phyloP scores from a whole-genome alignment of 2,113 vertebrate genomes.

The Calyptommatus sinebrachiatus region DNA sequence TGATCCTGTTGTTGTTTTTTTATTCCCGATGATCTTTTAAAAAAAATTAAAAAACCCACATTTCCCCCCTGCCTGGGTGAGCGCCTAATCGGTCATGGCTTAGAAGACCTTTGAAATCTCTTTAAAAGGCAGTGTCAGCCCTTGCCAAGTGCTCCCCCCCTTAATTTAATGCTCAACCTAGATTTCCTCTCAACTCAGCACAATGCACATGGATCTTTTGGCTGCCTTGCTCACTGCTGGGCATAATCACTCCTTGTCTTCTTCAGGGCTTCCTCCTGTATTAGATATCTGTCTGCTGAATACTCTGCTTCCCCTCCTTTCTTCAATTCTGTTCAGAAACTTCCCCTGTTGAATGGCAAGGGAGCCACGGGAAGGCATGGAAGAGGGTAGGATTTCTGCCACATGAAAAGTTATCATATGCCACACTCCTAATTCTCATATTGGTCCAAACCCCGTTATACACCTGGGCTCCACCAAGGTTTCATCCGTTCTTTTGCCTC shows the following conservation, averaged over 20 bases:
- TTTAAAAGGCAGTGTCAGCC: neutral
- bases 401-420: too few species aligned
- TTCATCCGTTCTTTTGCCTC: too few species aligned
- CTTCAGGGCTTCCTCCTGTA: neutral
- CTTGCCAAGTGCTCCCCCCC: neutral
- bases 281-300: neutral
- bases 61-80: too few species aligned
- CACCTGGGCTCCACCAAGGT: too few species aligned
- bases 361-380: neutral
- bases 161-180: neutral
- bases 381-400: too few species aligned
- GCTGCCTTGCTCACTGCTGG: too few species aligned
- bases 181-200: neutral
- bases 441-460: too few species aligned
- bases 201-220: neutral
- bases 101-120: neutral
- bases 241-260: neutral
- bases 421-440: too few species aligned
- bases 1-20: too few species aligned
- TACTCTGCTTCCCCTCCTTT: neutral
- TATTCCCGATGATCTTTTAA: too few species aligned
- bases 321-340: neutral
- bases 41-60: too few species aligned
- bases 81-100: neutral
- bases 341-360: neutral